Conservation (phyloP, 2,888 invertebrate genomes). For the Melitaea athalia region DNA sequence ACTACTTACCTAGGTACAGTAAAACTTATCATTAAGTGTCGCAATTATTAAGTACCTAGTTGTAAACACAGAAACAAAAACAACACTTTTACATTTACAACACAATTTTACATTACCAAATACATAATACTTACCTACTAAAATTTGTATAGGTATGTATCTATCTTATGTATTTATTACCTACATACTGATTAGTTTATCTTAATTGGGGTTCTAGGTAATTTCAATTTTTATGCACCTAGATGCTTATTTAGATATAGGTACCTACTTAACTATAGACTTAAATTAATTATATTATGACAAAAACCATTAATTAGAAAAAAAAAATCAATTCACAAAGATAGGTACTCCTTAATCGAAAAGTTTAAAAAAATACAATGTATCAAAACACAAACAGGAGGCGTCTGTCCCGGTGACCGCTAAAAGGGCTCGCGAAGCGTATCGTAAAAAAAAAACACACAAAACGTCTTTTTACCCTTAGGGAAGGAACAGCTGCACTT, state of each 20-base stretch:
- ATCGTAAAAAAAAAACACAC: slow-evolving; percentile 62
- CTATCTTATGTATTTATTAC: too few relatives aligned
- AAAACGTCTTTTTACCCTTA: slow-evolving; percentile 78
- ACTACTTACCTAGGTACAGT: too few relatives aligned
- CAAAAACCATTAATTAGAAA: background rate
- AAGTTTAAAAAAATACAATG: slow-evolving; percentile 34
- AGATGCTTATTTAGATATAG: too few relatives aligned
- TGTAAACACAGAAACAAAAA: too few relatives aligned
- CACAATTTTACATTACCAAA: too few relatives aligned
- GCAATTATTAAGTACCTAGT: too few relatives aligned
- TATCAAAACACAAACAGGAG: slow-evolving; percentile 49
- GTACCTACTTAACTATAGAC: background rate
- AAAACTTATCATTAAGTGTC: too few relatives aligned
- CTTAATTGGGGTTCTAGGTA: background rate
- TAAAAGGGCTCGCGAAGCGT: slow-evolving; percentile 65
- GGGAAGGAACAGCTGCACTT: slow-evolving; percentile 80
- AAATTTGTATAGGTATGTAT: too few relatives aligned
- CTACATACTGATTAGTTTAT: too few relatives aligned
- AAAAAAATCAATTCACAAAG: slow-evolving; percentile 9
- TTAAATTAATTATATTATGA: background rate
- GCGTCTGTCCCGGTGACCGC: slow-evolving; percentile 72
- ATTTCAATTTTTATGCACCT: background rate
- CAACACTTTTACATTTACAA: too few relatives aligned
- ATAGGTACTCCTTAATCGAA: slow-evolving; percentile 25
- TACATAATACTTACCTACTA: too few relatives aligned